Percentiles rank a stretch among this genome's conserved stretches.
phyloP scores from a whole-genome alignment of 1,140 invertebrate genomes.

The Drosophila sucinea region DNA sequence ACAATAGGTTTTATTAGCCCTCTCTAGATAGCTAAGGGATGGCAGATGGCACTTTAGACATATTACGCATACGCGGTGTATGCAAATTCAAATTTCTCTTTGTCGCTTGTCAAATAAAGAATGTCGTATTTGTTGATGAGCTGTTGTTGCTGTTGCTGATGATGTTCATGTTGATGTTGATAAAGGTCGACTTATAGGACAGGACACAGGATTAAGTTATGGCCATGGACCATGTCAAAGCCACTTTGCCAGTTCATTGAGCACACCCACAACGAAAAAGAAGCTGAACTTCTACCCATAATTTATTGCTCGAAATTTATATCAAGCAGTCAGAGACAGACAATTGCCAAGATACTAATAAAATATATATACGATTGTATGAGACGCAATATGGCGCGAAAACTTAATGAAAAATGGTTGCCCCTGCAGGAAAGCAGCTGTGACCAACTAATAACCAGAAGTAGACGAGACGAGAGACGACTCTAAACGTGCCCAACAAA shows the following conservation, averaged over 20 bases:
- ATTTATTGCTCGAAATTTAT: conserved; percentile 70
- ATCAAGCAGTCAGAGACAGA: conserved; percentile 45
- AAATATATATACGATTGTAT: conserved; percentile 51
- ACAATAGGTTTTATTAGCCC: conserved; percentile 53
- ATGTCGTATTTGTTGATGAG: conserved; percentile 40
- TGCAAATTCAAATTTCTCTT: conserved; percentile 49
- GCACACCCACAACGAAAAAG: conserved; percentile 21
- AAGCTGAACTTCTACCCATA: conserved; percentile 17
- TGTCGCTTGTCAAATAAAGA: conserved; percentile 48
- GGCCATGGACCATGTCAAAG: conserved; percentile 39
- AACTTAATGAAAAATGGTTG: conserved; percentile 76
- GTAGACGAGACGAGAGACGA: conserved; percentile 16
- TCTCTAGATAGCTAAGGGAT: conserved; percentile 16
- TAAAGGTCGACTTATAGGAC: conserved; percentile 38
- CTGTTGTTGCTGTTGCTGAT: conserved; percentile 13
- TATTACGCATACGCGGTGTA: conserved; percentile 46
- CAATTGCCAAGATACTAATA: conserved; percentile 62
- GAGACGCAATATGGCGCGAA: conserved; percentile 65
- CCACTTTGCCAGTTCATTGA: conserved; percentile 59
- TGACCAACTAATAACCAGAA: conserved; percentile 61
- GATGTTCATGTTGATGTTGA: conserved; percentile 42
- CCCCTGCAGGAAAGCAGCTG: conserved; percentile 51
- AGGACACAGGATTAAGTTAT: conserved; percentile 50
- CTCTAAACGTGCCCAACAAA: conserved; percentile 51
- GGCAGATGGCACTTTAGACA: neutral